phyloP scores from a whole-genome alignment of 1,140 invertebrate species.

The Olivierus martensii region DNA sequence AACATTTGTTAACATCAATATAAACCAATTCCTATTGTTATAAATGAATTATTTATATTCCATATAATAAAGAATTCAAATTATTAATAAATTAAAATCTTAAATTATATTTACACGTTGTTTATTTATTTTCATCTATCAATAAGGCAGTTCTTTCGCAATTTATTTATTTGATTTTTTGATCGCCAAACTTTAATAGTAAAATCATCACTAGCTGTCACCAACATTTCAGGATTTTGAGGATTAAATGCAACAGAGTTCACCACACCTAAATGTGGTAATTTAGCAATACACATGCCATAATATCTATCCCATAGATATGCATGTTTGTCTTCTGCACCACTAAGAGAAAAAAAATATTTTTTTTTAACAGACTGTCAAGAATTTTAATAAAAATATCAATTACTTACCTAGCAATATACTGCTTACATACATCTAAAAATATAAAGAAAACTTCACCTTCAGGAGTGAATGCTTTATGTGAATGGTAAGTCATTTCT shows the following conservation, averaged over 20 bases:
- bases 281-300: conserved; percentile 58
- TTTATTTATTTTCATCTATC: too few relatives aligned
- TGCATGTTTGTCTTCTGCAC: conserved; percentile 70
- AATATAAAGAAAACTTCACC: conserved; percentile 85
- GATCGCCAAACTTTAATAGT: conserved; percentile 54
- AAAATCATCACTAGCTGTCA: conserved; percentile 75
- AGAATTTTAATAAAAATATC: conserved; percentile 1
- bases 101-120: too few relatives aligned
- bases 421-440: conserved; percentile 68
- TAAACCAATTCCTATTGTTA: too few relatives aligned
- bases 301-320: conserved; percentile 81
- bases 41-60: too few relatives aligned
- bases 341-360: conserved; percentile 43
- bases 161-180: conserved; percentile 13
- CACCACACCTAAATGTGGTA: conserved; percentile 65
- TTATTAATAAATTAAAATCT: too few relatives aligned
- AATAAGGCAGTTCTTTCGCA: background rate
- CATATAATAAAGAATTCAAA: too few relatives aligned
- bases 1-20: too few relatives aligned
- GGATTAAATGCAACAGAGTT: conserved; percentile 82
- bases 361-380: background rate
- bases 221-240: conserved; percentile 60
- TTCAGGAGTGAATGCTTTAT: conserved; percentile 73
- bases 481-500: conserved; percentile 65
- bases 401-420: conserved; percentile 58